Base-by-base conservation (phyloP, 2,797 vertebrate species). In the Chaetodon trifasciatus region DNA sequence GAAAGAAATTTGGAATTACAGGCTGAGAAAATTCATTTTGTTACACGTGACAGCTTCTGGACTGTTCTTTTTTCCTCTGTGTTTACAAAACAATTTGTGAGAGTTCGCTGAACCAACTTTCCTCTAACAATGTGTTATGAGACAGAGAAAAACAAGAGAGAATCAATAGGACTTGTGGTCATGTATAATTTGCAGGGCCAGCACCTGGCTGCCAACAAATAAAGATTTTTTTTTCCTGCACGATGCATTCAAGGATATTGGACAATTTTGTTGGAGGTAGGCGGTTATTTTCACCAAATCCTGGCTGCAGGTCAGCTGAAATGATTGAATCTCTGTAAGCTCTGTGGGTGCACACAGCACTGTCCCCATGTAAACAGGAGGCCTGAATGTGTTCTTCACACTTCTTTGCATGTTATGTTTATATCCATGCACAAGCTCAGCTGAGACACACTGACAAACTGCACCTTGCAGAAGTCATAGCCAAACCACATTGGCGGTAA, bases 151-250 rank as follows among this genome's bases (percentile, higher is more conserved):
- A 94, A 94, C 92, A 94, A 90, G 82, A 91, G 87, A 87, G 88
- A 93, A 94, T 95, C 93, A 91, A 95, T 95, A 94, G 79, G 70
- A 91, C 88, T 88, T 82, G 89, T 91, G 91, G 89, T 92, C 92
- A 91, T 94, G 91, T 94, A 94, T 94, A 94, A 94, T 95, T 94
- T 93, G 91, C 91, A 90, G 86, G 89, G 84, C 91, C 89, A 89
- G 88, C 91, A 92, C 91, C 92, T 92, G 91, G 91, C 91, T 91
- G 86, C 90, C 86, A 90, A 93, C 87, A 89, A 91, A 92, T 88
- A 90, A 88, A 92, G 81, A 89, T 91, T 90, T 90, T 85, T 85
- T 83, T 88, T 84, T 40, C 72, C 68, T 78, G 84, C 79, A 76
- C 40, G 50, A 90, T 92, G 81, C 82, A 92, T 93, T 93, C 88